Percentiles rank a stretch among this genome's conserved stretches.
These are phyloP conservation scores for Phytoseiulus persimilis DNA, from an alignment of 2,888 invertebrate genomes.

Conservation along the genomic window DNA sequence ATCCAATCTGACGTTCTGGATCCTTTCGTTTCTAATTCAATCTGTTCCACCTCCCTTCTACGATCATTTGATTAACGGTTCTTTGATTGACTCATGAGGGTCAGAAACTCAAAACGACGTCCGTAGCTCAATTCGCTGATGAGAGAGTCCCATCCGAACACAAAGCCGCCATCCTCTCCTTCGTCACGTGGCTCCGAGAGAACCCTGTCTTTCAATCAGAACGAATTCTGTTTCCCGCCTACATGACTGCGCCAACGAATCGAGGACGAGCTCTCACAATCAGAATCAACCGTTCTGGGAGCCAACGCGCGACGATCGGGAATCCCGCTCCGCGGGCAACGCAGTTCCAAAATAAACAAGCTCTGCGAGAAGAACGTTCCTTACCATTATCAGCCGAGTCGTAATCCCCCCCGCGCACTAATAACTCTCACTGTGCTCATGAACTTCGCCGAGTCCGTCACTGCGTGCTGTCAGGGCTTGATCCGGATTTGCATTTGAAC, in stretches of 20 bases:
- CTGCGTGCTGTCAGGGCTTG: not conserved
- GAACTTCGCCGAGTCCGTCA: not conserved
- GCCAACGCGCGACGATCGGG: too few species aligned
- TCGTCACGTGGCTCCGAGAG: too few species aligned
- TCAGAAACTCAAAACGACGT: not conserved
- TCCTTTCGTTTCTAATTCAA: not conserved
- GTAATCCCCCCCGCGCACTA: not conserved
- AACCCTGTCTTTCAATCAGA: too few species aligned
- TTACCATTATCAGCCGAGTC: not conserved
- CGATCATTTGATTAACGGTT: not conserved
- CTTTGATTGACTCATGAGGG: not conserved
- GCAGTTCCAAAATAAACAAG: not conserved
- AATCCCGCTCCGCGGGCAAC: too few species aligned
- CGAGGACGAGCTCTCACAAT: too few species aligned
- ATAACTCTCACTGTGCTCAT: not conserved
- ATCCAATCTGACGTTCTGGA: not conserved
- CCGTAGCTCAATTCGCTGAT: not conserved
- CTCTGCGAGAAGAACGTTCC: not conserved
- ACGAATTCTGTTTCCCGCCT: too few species aligned
- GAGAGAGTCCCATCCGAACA: too few species aligned
- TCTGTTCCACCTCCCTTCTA: not conserved
- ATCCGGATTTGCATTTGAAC: not conserved
- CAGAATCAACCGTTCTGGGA: too few species aligned
- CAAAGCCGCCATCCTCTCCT: too few species aligned
- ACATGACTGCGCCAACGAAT: too few species aligned